Conservation (phyloP, 2,113 vertebrate genomes). For the Tragelaphus scriptus region DNA sequence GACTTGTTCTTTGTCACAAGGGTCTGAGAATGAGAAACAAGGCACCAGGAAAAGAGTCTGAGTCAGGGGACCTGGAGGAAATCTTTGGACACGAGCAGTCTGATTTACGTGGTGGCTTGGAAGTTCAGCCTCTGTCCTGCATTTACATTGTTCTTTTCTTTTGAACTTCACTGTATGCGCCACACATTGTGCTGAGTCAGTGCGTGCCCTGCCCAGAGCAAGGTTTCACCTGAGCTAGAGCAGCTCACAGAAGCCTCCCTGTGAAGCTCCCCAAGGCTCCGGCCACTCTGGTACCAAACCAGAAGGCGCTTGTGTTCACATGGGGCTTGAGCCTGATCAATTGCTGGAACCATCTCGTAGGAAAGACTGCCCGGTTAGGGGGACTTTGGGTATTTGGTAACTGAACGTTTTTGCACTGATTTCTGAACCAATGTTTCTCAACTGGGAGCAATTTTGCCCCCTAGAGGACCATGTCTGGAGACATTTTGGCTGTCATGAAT, state of each 20-base stretch:
- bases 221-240: neutral
- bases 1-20: neutral
- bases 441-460: neutral
- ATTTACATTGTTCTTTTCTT: neutral
- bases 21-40: neutral
- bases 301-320: neutral
- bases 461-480: neutral
- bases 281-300: fast-evolving
- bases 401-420: neutral
- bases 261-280: neutral
- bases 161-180: neutral
- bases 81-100: neutral
- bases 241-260: neutral
- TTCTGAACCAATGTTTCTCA: neutral
- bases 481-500: neutral
- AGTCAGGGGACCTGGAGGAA: neutral
- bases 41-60: neutral
- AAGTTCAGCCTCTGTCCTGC: neutral
- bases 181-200: neutral
- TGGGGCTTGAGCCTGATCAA: neutral
- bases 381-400: neutral
- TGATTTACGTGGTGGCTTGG: neutral
- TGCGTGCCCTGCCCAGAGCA: neutral
- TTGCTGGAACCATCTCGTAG: neutral
- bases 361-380: neutral